Base-by-base conservation (phyloP, 2,113 vertebrate species). In the Oxygymnocypris stewartii region DNA sequence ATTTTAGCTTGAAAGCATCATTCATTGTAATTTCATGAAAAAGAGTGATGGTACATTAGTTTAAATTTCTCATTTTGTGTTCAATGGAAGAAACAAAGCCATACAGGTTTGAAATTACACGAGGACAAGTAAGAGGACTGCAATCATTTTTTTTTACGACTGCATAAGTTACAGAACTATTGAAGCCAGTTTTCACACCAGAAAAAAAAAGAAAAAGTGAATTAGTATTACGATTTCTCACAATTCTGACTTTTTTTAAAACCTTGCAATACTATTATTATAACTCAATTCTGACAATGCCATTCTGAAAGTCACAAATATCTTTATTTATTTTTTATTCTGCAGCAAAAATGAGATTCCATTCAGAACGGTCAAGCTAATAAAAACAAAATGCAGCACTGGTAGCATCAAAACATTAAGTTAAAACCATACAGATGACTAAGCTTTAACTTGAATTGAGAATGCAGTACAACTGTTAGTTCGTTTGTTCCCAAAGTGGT, bases 401-500 rank as follows among this genome's bases (percentile, higher is more conserved):
- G 23, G 18, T 73, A 23, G 40, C 2, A 2, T 40, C 8, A 75
- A 67, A 13, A 14, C 25, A 67, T 31, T 31, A 59, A 59, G 11
- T 4, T 20, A 8, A 40, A 8, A 73, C 31, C 14, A 54, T 10
- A 77, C 47, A 77, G 4, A 18, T 10, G 7, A 71, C 31, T 35
- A 20, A 71, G 44, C 57, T 57, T 37, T 16, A 12, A 40, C 31
- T 79, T 59, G 0, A 42, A 37, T 14, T 79, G 25, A 31, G 7
- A 8, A 28, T 23, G 23, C 40, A 82, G 40, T 14, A 86, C 28
- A 83, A 57, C 74, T 7, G 65, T 77, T 71, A 73, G 83, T 85
- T 85, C 51, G 47, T 59, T 31, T 77, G 73, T 85, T 83, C 13
- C 83, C 44, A 63, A 79, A 79, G 6, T 4, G 28, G 12, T 59